Percentiles rank a stretch among this genome's conserved stretches.
Evolutionary conservation across 1,140 invertebrate species (phyloP).

Genomic region (Intoshia linei): DNA sequence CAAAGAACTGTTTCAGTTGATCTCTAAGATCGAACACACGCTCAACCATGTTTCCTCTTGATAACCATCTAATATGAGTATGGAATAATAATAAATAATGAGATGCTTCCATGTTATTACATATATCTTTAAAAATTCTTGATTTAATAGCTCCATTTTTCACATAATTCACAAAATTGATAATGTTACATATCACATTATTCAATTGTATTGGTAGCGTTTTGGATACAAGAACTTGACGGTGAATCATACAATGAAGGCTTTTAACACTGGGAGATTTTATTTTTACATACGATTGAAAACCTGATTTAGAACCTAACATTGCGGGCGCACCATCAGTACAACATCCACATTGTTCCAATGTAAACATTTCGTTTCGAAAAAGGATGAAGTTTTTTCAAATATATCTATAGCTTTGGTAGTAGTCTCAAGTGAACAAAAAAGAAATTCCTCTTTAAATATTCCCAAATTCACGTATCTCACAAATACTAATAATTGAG

Average conservation of each 20-base stretch:
- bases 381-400: constrained; percentile 5
- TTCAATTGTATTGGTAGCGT: not conserved
- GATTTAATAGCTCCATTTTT: no score
- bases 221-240: not conserved
- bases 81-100: no score
- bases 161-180: no score
- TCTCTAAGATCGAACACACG: no score
- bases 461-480: not conserved
- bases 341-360: constrained; percentile 14
- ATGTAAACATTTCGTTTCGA: constrained; percentile 9
- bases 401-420: not conserved
- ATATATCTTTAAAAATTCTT: no score
- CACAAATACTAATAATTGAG: not conserved
- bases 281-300: constrained; percentile 11
- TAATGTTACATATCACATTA: no score
- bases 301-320: constrained; percentile 12
- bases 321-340: constrained; percentile 19
- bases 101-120: no score
- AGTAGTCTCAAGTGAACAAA: no score
- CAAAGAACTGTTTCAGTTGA: no score
- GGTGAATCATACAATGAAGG: constrained; percentile 10
- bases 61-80: no score
- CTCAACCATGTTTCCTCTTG: no score
- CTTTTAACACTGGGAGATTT: constrained; percentile 11
- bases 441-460: constrained; percentile 3